phyloP scores from a whole-genome alignment of 2,888 invertebrate genomes.

The Tiliacea citrago region DNA sequence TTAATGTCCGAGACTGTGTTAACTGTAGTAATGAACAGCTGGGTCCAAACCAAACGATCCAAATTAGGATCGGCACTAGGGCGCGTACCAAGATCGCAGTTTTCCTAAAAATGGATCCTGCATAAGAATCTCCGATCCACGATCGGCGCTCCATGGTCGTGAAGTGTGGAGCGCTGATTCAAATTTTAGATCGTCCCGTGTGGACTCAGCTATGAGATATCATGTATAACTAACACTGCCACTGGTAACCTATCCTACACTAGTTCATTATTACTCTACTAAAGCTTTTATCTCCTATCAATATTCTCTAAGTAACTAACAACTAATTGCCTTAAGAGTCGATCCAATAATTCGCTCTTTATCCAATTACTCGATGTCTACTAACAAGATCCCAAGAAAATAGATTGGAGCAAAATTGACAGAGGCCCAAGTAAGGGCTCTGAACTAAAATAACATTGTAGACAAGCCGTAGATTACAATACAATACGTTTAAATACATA shows the following conservation, averaged over 20 bases:
- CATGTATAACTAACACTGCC: no score
- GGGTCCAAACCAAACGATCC: no score
- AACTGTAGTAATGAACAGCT: no score
- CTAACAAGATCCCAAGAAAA: slow-evolving; percentile 63
- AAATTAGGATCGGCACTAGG: no score
- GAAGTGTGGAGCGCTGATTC: no score
- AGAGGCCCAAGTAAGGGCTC: slow-evolving; percentile 45
- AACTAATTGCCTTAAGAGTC: slow-evolving; percentile 52
- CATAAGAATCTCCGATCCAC: no score
- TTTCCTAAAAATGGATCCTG: no score
- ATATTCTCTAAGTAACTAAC: slow-evolving; percentile 37
- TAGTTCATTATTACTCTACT: neutral
- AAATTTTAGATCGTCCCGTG: no score
- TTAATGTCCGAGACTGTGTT: neutral
- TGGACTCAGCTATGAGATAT: no score
- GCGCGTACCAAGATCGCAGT: no score
- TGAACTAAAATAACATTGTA: slow-evolving; percentile 60
- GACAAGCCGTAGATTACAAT: slow-evolving; percentile 62
- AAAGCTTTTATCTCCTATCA: slow-evolving; percentile 27
- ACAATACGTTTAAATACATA: slow-evolving; percentile 66
- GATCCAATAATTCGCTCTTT: slow-evolving; percentile 58
- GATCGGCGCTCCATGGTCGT: no score
- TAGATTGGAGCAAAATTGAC: slow-evolving; percentile 56
- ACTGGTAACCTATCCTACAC: neutral
- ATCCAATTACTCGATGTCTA: slow-evolving; percentile 52